phyloP scores from a whole-genome alignment of 2,888 invertebrate species.

The Hetaerina titia region DNA sequence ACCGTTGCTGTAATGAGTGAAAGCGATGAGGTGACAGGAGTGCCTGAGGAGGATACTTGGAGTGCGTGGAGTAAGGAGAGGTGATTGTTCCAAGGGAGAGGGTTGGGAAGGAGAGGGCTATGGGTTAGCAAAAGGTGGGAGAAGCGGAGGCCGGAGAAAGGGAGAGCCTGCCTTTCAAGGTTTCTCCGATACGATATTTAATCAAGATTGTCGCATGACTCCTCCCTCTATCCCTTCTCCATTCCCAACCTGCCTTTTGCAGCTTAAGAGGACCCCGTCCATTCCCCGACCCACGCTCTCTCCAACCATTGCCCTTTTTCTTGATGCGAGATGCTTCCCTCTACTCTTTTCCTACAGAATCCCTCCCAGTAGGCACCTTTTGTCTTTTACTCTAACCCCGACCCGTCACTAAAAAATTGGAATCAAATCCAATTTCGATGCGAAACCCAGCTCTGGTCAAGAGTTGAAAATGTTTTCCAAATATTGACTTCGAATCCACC shows the following conservation, averaged over 20 bases:
- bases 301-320: background rate
- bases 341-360: background rate
- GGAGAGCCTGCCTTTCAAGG: background rate
- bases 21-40: background rate
- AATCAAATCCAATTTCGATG: no score
- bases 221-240: background rate
- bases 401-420: no score
- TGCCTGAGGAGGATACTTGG: no score
- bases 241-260: background rate
- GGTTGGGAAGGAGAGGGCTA: background rate
- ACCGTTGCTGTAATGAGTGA: background rate
- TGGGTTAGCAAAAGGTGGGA: background rate
- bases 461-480: no score
- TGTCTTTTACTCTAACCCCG: no score
- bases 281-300: background rate
- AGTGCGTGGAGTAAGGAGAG: background rate
- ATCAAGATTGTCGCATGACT: conserved; percentile 49
- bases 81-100: background rate
- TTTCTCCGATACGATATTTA: conserved; percentile 24
- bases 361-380: background rate
- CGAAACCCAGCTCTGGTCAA: no score
- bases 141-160: background rate
- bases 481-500: no score
- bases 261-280: no score
- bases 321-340: background rate